A percentile compares a stretch with the other conserved stretches of the same genome.
Evolutionary conservation across 2,888 invertebrate genomes (phyloP).

Genomic region (Anoplius nigerrimus): DNA sequence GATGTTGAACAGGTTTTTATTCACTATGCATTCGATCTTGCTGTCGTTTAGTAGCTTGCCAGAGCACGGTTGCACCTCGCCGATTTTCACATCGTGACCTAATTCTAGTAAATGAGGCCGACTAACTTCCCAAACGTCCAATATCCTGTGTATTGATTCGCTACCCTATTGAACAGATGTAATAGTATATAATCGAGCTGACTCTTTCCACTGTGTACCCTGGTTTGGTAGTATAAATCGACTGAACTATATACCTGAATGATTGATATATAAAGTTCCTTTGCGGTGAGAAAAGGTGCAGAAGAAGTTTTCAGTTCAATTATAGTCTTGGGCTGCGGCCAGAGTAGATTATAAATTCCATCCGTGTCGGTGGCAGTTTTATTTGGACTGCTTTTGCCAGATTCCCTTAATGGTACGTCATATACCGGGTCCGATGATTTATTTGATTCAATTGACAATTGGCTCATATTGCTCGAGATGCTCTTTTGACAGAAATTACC

Average conservation of each 20-base stretch:
- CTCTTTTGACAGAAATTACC: constrained; percentile 65
- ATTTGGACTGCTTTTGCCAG: constrained; percentile 62
- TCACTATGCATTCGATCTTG: constrained; percentile 77
- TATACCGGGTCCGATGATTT: constrained; percentile 70
- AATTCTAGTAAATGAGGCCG: constrained; percentile 74
- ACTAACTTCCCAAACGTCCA: constrained; percentile 77
- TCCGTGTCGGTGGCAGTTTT: constrained; percentile 57
- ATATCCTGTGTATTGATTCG: constrained; percentile 73
- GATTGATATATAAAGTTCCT: constrained; percentile 75
- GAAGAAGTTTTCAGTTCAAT: constrained; percentile 75
- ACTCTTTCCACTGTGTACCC: background rate
- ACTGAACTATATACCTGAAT: constrained; percentile 63
- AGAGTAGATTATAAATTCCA: constrained; percentile 73
- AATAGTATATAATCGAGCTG: constrained; percentile 6
- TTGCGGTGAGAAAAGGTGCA: constrained; percentile 74
- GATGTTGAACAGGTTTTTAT: constrained; percentile 75
- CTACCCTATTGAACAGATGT: constrained; percentile 57
- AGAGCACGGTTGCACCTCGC: constrained; percentile 74
- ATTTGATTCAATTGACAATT: constrained; percentile 68
- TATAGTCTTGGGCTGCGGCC: constrained; percentile 80
- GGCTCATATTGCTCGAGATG: constrained; percentile 67
- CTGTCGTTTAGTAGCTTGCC: constrained; percentile 70
- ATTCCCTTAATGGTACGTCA: constrained; percentile 62
- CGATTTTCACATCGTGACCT: constrained; percentile 75
- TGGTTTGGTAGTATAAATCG: background rate